A percentile compares a stretch with the other conserved stretches of the same genome.
Conservation (phyloP, 2,113 vertebrate genomes). For the Phainopepla nitens region DNA sequence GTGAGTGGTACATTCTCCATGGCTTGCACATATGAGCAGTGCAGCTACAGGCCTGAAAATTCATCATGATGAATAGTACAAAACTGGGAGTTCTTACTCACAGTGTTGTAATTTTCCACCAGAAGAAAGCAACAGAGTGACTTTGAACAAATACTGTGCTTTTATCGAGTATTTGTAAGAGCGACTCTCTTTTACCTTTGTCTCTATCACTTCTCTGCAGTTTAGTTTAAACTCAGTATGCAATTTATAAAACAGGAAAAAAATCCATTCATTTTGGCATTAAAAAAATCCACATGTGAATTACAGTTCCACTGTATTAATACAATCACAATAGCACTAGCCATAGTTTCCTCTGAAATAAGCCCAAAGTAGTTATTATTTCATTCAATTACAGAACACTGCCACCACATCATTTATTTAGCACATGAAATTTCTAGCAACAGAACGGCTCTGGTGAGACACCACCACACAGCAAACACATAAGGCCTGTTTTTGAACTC, state of each 20-base stretch:
- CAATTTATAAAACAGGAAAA: neutral
- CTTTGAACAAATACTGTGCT: neutral
- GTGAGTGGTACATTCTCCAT: neutral
- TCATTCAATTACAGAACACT: neutral
- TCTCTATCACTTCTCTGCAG: neutral
- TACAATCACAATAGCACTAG: neutral
- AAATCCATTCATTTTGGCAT: neutral
- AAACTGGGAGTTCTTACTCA: neutral
- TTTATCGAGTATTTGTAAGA: neutral
- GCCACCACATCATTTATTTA: neutral
- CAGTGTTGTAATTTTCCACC: neutral
- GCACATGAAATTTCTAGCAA: neutral
- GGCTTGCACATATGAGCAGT: neutral
- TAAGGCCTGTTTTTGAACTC: neutral
- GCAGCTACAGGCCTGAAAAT: neutral
- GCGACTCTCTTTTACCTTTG: neutral
- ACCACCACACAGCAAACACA: neutral
- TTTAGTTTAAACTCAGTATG: neutral
- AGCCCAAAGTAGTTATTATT: neutral
- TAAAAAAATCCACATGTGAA: neutral
- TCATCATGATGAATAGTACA: neutral
- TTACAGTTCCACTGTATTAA: neutral
- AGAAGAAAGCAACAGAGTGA: neutral
- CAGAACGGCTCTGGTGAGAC: neutral
- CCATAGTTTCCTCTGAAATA: neutral